phyloP scores from a whole-genome alignment of 2,797 vertebrate species.

The Leuciscus waleckii region DNA sequence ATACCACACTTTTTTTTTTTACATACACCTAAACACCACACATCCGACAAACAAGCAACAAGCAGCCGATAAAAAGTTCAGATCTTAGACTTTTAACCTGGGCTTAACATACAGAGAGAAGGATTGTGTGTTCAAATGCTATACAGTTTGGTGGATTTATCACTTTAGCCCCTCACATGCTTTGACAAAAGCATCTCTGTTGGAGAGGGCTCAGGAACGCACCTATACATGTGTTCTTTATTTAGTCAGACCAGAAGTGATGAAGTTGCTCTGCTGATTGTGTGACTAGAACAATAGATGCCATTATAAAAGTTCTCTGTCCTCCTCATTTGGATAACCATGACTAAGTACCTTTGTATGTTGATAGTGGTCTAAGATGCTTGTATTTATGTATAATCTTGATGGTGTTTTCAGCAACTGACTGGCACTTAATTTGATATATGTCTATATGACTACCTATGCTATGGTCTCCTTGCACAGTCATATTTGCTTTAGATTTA shows the following conservation, averaged over 20 bases:
- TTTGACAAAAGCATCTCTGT: conserved; percentile 70
- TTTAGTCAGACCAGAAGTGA: conserved; percentile 60
- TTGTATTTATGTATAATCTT: conserved; percentile 20
- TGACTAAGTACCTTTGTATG: conserved; percentile 38
- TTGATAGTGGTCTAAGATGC: conserved; percentile 24
- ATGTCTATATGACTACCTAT: neutral
- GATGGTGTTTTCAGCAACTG: conserved; percentile 34
- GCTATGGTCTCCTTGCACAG: neutral
- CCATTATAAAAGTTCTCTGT: conserved; percentile 65
- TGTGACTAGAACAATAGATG: conserved; percentile 69
- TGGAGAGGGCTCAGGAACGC: conserved; percentile 41
- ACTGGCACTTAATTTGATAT: conserved; percentile 5
- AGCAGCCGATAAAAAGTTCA: neutral
- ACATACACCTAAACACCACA: neutral
- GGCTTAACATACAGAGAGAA: neutral
- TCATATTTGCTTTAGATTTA: neutral
- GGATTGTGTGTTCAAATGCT: neutral
- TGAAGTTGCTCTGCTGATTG: conserved; percentile 54
- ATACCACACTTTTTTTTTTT: neutral
- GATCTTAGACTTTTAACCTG: conserved; percentile 1
- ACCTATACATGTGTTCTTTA: conserved; percentile 68
- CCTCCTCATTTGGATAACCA: conserved; percentile 35
- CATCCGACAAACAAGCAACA: neutral
- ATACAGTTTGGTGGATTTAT: conserved; percentile 23
- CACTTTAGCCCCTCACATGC: conserved; percentile 29